Evolutionary conservation across 1,140 invertebrate species (phyloP), one percentile per base, ranked within the genome.

Genomic region (Cydia splendana): DNA sequence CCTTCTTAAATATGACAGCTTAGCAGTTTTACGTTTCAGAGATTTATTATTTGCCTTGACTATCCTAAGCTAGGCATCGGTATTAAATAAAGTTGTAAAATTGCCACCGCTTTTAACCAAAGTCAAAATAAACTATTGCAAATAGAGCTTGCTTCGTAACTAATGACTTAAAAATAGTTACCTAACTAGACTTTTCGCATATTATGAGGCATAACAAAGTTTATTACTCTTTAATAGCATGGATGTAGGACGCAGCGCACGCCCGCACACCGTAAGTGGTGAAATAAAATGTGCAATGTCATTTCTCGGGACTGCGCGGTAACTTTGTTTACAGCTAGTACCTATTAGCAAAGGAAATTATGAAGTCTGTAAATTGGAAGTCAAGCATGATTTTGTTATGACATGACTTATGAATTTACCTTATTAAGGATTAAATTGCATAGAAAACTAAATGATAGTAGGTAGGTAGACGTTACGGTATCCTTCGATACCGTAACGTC

Each of bases 141-240:
- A 18, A n/a, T 53, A 53, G 51, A n/a, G n/a, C 51, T n/a, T 53
- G 51, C n/a, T 7, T 53, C 15, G n/a, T 51, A n/a, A 53, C n/a
- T 53, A 53, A n/a, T 53, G 15, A 53, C 51, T 53, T 53, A 53
- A 53, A 53, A 15, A 15, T 53, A n/a, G n/a, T 53, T 53, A 42
- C 38, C 38, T 42, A 53, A 53, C 51, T 53, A 53, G 51, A 53
- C 51, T 53, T 30, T 24, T 65, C 62, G 9, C 24, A 34, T 69
- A 69, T 69, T 69, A 69, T 69, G 28, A 34, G 30, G 65, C 30
- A 24, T 69, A 69, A 69, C 65, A 71, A 42, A 71, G 67, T 71
- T 71, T 71, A 71, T 71, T 71, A 71, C 15, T 71, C 34, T 34
- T 71, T 71, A 71, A 71, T 71, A 38, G 67, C 67, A 38, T 71